These are phyloP conservation scores for Sprattus sprattus DNA, from an alignment of 2,113 vertebrate species.

Conservation along the genomic window DNA sequence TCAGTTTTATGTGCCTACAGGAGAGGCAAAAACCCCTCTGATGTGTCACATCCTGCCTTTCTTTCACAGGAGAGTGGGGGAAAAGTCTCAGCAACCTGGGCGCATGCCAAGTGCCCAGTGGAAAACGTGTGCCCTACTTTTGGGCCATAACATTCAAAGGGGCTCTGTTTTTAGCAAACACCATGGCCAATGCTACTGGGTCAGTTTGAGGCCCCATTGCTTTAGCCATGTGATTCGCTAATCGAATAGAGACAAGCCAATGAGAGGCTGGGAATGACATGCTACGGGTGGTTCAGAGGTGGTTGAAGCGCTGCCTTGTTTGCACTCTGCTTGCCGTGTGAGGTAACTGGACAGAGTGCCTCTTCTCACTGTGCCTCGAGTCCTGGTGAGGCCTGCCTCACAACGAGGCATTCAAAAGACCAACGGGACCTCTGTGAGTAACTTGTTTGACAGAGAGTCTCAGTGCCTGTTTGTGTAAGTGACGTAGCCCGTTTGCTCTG, in stretches of 20 bases:
- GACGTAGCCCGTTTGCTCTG: conserved; percentile 1
- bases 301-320: neutral
- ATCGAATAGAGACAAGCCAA: neutral
- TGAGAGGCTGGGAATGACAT: neutral
- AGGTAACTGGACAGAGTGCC: neutral
- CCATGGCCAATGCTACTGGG: conserved; percentile 7
- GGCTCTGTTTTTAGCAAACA: neutral
- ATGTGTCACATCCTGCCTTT: conserved; percentile 16
- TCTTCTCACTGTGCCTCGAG: neutral
- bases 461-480: conserved; percentile 2
- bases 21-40: neutral
- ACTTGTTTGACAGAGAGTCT: neutral
- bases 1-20: neutral
- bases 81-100: neutral
- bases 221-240: conserved; percentile 1
- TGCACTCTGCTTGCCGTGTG: neutral
- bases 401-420: neutral
- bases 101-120: neutral
- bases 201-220: neutral
- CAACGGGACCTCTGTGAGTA: neutral
- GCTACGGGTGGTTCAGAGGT: neutral
- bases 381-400: neutral
- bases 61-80: neutral
- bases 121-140: conserved; percentile 9
- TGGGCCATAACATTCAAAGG: neutral